Base-by-base conservation (phyloP, 1,140 invertebrate species). In the Ruditapes philippinarum region DNA sequence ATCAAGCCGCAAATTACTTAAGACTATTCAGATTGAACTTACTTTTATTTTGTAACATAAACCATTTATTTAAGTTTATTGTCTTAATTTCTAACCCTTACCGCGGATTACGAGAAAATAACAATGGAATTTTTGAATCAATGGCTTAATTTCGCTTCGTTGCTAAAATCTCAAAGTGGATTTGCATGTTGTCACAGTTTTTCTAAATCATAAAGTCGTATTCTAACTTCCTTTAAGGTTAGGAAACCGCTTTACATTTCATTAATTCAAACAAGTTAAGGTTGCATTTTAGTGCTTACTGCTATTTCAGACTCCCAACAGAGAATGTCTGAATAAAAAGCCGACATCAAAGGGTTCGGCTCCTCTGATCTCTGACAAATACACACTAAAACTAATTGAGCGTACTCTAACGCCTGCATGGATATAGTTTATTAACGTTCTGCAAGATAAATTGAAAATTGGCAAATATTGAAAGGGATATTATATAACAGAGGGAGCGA, bases 321-420 rank as follows among this genome's bases (percentile, higher is more conserved):
- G 74, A 19, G 74, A 51, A 40, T 12, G 12, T 51, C 17, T 51
- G 31, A 51, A 51, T 51, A 78, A 57, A 78, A 54, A 54, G 25
- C 28, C 14, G 33, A 78, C 74, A 33, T 78, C 74, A 78, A 78
- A 78, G 74, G 31, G 49, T 11, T 19, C 49, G 31, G 28, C 9
- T 78, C 74, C 28, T 78, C 74, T 78, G 45, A 78, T 51, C 42
- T 78, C 36, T 78, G 42, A 51, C 45, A 51, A 78, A 78, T 51
- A 78, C 74, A 78, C 31, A 78, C 45, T 78, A 78, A 51, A 78
- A 33, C 74, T 78, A 78, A 78, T 78, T 78, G 49, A 78, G 45
- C 74, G 45, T 36, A 49, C 36, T 78, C 74, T 54, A 49, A 40
- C 42, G 28, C 45, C 45, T 78, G 74, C 28, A 36, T 78, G 74